phyloP scores from a whole-genome alignment of 2,888 invertebrate species.

The Eudemis profundana region DNA sequence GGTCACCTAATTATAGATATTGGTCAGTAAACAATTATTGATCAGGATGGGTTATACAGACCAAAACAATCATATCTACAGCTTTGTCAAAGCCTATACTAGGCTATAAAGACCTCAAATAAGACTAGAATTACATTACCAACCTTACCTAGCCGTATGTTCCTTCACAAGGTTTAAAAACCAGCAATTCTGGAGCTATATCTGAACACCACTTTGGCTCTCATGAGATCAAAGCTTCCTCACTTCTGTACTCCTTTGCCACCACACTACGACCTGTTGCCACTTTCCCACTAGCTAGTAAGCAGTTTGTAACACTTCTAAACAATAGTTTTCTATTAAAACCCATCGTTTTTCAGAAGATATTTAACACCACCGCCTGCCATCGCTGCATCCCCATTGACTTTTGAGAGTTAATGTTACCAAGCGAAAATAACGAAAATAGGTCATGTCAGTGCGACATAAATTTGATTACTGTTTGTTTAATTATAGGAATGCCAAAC shows the following conservation, averaged over 20 bases:
- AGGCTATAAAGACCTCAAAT: not conserved
- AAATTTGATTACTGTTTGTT: not conserved
- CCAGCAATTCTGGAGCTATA: constrained; percentile 19
- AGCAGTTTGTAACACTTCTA: constrained; percentile 45
- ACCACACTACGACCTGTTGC: constrained; percentile 21
- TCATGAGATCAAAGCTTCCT: constrained; percentile 29
- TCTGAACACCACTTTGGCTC: constrained; percentile 33
- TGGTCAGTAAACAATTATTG: constrained; percentile 39
- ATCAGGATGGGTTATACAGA: constrained; percentile 29
- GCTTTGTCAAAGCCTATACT: not conserved
- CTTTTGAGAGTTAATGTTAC: constrained; percentile 35
- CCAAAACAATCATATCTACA: constrained; percentile 33
- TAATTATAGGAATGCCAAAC: not conserved
- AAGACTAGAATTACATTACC: not conserved
- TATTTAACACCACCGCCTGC: constrained; percentile 42
- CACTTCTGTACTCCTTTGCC: constrained; percentile 3
- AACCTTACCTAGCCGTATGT: constrained; percentile 21
- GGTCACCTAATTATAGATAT: constrained; percentile 37
- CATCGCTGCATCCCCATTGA: constrained; percentile 41
- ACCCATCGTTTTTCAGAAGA: constrained; percentile 57
- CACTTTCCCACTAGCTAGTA: constrained; percentile 19
- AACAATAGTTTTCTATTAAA: constrained; percentile 50
- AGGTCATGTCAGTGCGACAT: constrained; percentile 23
- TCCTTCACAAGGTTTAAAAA: constrained; percentile 10
- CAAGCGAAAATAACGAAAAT: constrained; percentile 14